phyloP scores from a whole-genome alignment of 2,113 vertebrate genomes.

The Astatoreochromis straeleni region DNA sequence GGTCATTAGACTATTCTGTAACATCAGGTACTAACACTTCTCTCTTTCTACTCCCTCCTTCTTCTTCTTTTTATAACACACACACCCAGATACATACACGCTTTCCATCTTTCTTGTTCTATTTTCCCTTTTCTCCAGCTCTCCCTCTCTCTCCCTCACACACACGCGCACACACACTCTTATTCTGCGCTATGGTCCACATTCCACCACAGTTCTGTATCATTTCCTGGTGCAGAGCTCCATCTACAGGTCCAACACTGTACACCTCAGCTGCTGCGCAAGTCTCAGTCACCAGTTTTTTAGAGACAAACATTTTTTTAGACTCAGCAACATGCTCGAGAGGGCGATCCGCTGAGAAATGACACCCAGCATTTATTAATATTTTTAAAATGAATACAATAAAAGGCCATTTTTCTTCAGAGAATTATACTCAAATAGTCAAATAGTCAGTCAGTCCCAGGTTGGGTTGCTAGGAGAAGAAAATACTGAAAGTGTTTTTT shows the following conservation, averaged over 20 bases:
- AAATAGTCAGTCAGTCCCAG: neutral
- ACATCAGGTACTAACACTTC: constrained; percentile 56
- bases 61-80: neutral
- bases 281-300: neutral
- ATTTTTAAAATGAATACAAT: neutral
- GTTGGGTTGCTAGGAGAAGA: neutral
- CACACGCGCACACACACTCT: neutral
- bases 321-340: neutral
- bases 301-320: neutral
- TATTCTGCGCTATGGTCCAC: constrained; percentile 11
- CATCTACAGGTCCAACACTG: constrained; percentile 44
- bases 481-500: neutral
- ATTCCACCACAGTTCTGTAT: constrained; percentile 4
- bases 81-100: constrained; percentile 7
- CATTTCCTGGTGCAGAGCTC: constrained; percentile 54
- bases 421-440: neutral
- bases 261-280: neutral
- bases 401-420: neutral
- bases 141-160: neutral
- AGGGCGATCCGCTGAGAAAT: neutral
- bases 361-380: neutral
- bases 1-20: constrained; percentile 67
- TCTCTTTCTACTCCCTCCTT: neutral
- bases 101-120: constrained; percentile 47
- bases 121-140: constrained; percentile 34